Evolutionary conservation across 2,113 vertebrate species (phyloP).

Genomic region (Macrotis lagotis): DNA sequence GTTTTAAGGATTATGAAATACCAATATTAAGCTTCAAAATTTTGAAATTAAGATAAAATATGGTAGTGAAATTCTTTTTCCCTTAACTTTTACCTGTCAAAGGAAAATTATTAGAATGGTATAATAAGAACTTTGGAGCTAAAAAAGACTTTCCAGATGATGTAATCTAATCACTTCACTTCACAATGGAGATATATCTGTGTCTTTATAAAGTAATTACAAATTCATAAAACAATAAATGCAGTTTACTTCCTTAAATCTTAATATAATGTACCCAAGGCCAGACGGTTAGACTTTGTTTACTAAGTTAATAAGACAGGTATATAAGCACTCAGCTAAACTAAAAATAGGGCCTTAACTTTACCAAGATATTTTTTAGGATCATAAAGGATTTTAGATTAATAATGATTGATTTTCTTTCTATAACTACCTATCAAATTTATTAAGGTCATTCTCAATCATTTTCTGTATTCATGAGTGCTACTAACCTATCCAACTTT

Average conservation of each 20-base stretch:
- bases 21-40: background rate
- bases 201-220: background rate
- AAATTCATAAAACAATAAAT: background rate
- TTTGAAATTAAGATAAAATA: conserved; percentile 9
- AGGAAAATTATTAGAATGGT: background rate
- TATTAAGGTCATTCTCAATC: background rate
- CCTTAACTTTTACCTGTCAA: background rate
- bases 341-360: background rate
- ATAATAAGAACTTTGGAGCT: background rate
- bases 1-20: conserved; percentile 21
- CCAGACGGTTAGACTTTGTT: background rate
- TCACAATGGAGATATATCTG: background rate
- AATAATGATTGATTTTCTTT: background rate
- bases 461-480: background rate
- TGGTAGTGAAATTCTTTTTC: background rate
- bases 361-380: background rate
- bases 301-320: background rate
- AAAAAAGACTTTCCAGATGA: background rate
- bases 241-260: background rate
- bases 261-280: background rate
- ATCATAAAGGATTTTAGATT: background rate
- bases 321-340: background rate
- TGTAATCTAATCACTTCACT: background rate
- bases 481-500: background rate
- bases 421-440: background rate